Percentiles rank a stretch among this genome's conserved stretches.
These are phyloP conservation scores for Macrobrachium rosenbergii DNA, from an alignment of 1,140 invertebrate species.

Conservation along the genomic window DNA sequence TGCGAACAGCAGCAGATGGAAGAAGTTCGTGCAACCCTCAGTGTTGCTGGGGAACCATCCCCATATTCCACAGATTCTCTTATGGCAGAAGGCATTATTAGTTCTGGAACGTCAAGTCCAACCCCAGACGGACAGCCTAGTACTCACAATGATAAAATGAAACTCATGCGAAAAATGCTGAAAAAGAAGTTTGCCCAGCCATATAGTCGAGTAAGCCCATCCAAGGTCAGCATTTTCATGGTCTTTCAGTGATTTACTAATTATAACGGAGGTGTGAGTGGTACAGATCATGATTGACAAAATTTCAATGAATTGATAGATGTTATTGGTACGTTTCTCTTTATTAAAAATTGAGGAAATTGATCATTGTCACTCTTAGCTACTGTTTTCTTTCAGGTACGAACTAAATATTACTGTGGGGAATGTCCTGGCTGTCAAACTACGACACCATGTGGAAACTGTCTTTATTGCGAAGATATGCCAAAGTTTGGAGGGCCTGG, in stretches of 20 bases:
- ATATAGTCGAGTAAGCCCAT: conserved; percentile 60
- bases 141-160: conserved; percentile 61
- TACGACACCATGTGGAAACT: conserved; percentile 65
- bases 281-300: not conserved
- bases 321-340: not conserved
- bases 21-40: conserved; percentile 59
- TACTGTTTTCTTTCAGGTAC: conserved; percentile 37
- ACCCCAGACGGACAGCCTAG: conserved; percentile 57
- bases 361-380: no score
- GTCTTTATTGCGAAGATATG: conserved; percentile 67
- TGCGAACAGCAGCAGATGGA: conserved; percentile 65
- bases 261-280: not conserved
- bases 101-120: conserved; percentile 54
- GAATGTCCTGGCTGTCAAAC: conserved; percentile 66
- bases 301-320: not conserved
- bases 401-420: conserved; percentile 66
- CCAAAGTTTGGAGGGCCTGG: conserved; percentile 67
- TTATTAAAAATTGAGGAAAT: no score
- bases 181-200: conserved; percentile 65
- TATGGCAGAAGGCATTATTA: conserved; percentile 45
- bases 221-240: conserved; percentile 52
- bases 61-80: conserved; percentile 55
- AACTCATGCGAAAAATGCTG: conserved; percentile 57
- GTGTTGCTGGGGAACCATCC: conserved; percentile 54
- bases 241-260: not conserved